These are phyloP conservation scores for Sebastes variabilis DNA, from an alignment of 2,797 vertebrate species.

Conservation along the genomic window DNA sequence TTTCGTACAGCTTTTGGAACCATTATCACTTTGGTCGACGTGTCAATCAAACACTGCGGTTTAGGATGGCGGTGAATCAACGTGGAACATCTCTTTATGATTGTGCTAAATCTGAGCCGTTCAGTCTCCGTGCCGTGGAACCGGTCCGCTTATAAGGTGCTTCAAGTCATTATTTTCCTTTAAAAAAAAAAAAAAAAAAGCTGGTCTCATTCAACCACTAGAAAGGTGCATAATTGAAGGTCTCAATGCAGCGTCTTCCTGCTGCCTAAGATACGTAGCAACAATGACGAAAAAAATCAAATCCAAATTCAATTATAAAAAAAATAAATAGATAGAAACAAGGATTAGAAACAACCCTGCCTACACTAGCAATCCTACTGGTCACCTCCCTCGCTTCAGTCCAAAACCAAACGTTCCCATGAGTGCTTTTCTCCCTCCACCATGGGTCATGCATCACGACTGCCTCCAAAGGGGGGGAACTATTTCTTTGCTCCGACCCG, in stretches of 20 bases:
- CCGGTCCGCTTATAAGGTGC: constrained; percentile 78
- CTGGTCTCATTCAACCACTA: constrained; percentile 78
- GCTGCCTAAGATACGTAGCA: constrained; percentile 52
- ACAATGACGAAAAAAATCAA: constrained; percentile 40
- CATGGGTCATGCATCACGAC: background rate
- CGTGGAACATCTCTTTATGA: constrained; percentile 26
- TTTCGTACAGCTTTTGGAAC: constrained; percentile 44
- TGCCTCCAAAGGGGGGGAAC: background rate
- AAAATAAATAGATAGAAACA: constrained; percentile 69
- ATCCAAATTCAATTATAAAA: constrained; percentile 72
- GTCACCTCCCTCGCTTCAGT: constrained; percentile 19
- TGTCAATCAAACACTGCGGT: constrained; percentile 9
- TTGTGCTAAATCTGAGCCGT: constrained; percentile 56
- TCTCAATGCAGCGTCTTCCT: constrained; percentile 10
- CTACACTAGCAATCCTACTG: constrained; percentile 58
- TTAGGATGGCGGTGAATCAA: constrained; percentile 18
- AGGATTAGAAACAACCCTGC: constrained; percentile 61
- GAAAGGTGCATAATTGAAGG: constrained; percentile 70
- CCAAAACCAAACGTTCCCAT: constrained; percentile 15
- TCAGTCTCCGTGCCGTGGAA: constrained; percentile 47
- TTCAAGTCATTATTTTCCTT: constrained; percentile 53
- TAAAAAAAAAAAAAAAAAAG: constrained; percentile 2
- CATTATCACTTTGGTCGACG: constrained; percentile 62
- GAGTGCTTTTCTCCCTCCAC: constrained; percentile 24
- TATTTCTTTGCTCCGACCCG: background rate